A percentile compares a stretch with the other conserved stretches of the same genome.
These are phyloP conservation scores for Blastobasis adustella DNA, from an alignment of 2,888 invertebrate genomes.

Conservation along the genomic window DNA sequence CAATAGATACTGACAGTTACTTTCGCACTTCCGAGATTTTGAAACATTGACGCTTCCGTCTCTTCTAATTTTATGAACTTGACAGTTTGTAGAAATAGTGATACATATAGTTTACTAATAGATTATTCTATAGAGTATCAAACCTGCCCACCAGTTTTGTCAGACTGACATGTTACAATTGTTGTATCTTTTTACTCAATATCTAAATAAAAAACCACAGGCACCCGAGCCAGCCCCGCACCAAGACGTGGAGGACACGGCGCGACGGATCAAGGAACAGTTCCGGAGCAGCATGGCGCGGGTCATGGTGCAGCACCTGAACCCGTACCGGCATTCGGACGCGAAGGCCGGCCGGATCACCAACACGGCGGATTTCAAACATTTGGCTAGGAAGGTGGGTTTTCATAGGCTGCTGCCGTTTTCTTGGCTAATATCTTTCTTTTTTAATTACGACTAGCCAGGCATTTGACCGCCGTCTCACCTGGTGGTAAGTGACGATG, in stretches of 20 bases:
- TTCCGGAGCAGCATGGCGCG: slow-evolving; percentile 87
- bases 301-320: slow-evolving; percentile 89
- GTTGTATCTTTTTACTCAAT: neutral
- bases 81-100: no score
- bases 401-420: neutral
- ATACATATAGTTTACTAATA: no score
- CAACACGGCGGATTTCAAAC: slow-evolving; percentile 94
- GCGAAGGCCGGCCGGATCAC: slow-evolving; percentile 90
- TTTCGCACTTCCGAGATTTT: no score
- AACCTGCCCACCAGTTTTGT: no score
- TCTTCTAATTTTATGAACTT: no score
- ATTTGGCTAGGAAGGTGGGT: slow-evolving; percentile 91
- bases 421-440: neutral
- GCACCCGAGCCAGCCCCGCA: neutral
- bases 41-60: no score
- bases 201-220: neutral
- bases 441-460: no score
- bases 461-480: no score
- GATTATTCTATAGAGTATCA: no score
- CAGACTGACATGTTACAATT: no score
- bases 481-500: no score
- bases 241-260: neutral
- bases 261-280: slow-evolving; percentile 75
- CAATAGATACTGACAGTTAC: no score
- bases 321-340: slow-evolving; percentile 89